Base-by-base conservation (phyloP, 2,888 invertebrate species). In the Andrena bicolor region DNA sequence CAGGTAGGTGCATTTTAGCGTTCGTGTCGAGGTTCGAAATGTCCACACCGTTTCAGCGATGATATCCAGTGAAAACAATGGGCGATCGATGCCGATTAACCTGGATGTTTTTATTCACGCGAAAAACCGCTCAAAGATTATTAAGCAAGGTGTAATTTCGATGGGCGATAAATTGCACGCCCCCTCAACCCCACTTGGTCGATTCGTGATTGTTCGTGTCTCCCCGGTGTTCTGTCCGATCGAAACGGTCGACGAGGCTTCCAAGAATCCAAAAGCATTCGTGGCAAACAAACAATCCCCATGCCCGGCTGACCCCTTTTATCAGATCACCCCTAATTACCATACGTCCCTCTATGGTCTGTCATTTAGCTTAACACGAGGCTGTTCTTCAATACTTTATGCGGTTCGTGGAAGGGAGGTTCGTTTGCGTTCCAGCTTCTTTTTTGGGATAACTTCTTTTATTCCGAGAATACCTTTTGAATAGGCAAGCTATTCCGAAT, bases 241-340 rank as follows among this genome's bases (percentile, higher is more conserved):
- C 53, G 53, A 60, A 61, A 63, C 32, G 13, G 10, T 10, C 68
- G 3, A 32, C 23, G 51, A 20, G 53, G 65, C 65, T 84, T 81
- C 81, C 83, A 58, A 80, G 69, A 83, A 70, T 56, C 35, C 48
- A 41, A 35, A 51, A 77, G 58, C 75, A 71, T 56, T 35, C 51
- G 56, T 53, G 60, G 66, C 78, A 35, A 76, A 72, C 76, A 82
- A 76, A 81, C 82, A 68, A 41, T 35, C 71, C 41, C 73, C 20
- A 23, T 61, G 61, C 49, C 71, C 56, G 32, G 66, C 60, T 26
- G 23, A 64, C 69, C 73, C 20, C 23, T 63, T 75, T 69, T 86
- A 86, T 86, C 84, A 76, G 86, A 86, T 86, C 74, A 75, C 56
- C 65, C 56, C 70, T 86, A 82, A 86, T 86, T 76, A 82, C 83